phyloP scores from a whole-genome alignment of 2,888 invertebrate species.

The Agriopis leucophaearia region DNA sequence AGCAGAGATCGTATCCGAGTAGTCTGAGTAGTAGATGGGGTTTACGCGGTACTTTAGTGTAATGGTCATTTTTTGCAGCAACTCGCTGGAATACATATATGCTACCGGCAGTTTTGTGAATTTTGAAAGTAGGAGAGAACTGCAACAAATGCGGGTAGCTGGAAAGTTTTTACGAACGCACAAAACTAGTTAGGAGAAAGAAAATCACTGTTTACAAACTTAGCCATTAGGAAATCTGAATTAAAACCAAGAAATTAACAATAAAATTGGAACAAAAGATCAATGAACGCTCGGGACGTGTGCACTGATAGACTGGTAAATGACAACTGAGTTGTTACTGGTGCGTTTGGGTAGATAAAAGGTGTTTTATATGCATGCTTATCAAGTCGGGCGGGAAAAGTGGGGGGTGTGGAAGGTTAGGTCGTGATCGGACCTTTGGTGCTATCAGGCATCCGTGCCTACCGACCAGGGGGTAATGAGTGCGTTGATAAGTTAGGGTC shows the following conservation, averaged over 20 bases:
- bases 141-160: slow-evolving; percentile 40
- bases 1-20: slow-evolving; percentile 88
- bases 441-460: slow-evolving; percentile 75
- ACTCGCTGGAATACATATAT: slow-evolving; percentile 80
- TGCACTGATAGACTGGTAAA: slow-evolving; percentile 47
- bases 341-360: slow-evolving; percentile 52
- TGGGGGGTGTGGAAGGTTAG: slow-evolving; percentile 65
- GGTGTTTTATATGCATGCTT: slow-evolving; percentile 74
- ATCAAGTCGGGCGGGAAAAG: slow-evolving; percentile 63
- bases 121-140: slow-evolving; percentile 56
- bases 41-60: slow-evolving; percentile 85
- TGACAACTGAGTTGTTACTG: slow-evolving; percentile 58
- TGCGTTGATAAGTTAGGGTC: slow-evolving; percentile 60
- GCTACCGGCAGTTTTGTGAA: slow-evolving; percentile 62
- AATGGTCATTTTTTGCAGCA: slow-evolving; percentile 83
- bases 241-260: background rate
- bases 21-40: slow-evolving; percentile 89
- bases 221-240: slow-evolving; percentile 73
- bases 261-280: slow-evolving; percentile 37
- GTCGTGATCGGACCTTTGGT: slow-evolving; percentile 66
- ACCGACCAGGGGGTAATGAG: slow-evolving; percentile 81
- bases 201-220: slow-evolving; percentile 77
- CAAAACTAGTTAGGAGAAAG: slow-evolving; percentile 72
- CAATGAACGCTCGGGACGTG: slow-evolving; percentile 45
- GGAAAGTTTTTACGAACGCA: slow-evolving; percentile 47